Evolutionary conservation across 2,888 invertebrate species (phyloP), one percentile per base, ranked within the genome.

Genomic region (Perizoma flavofasciatum): DNA sequence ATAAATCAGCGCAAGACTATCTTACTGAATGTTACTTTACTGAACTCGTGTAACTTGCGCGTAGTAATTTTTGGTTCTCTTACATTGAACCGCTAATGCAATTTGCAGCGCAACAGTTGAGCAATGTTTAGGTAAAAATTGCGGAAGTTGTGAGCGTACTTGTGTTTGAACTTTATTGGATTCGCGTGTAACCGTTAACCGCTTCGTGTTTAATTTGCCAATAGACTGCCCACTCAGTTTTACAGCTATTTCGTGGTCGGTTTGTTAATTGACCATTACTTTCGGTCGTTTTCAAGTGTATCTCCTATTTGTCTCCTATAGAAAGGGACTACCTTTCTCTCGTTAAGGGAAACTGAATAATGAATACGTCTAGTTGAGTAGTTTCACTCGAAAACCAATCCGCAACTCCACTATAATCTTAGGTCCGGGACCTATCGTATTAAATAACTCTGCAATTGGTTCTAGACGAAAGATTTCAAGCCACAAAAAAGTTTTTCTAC

Each of bases 91-190:
- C 65, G n/a, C n/a, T 68, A 57, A 57, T 64, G 58, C 61, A 50
- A 66, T 65, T 68, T 59, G 59, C 49, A 65, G 65, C 61, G 60
- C 64, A 62, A 62, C 51, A 55, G 59, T 69, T 67, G 49, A 51
- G 66, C 66, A 69, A 68, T 66, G 61, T 68, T 66, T 63, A 50
- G 58, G 54, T 63, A 54, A 58, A 63, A 45, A 63, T 68, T 69
- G 65, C 66, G 65, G 67, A 69, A 63, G 67, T 63, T 59, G 63
- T 55, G 44, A 51, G 50, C 40, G 43, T 56, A 22, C 58, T 58
- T 45, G 49, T 55, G 48, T 58, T 61, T 61, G 52, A 59, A 59
- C 46, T 54, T 52, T 51, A 50, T 59, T 54, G 35, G 49, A 7
- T 47, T 51, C 49, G 55, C 44, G 49, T 48, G 51, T 55, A 50